Evolutionary conservation across 2,113 vertebrate species (phyloP), one percentile per base, ranked within the genome.

Genomic region (Alethe diademata): DNA sequence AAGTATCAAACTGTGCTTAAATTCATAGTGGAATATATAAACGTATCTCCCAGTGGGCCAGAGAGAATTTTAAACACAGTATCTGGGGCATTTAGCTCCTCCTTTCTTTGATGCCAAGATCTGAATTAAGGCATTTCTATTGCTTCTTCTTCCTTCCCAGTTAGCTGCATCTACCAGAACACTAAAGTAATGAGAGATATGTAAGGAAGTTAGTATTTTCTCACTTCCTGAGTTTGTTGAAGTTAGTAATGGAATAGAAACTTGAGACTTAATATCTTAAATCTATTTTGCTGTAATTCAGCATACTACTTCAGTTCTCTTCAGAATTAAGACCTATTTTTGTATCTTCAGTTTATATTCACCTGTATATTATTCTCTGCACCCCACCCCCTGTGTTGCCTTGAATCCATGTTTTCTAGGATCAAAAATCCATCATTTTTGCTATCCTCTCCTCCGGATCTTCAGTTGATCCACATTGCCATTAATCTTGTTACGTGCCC

Each of bases 331-430:
- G 40, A 38, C 6, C 11, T 48, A 2, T 20, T 81, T 79, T 60
- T n/a, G 1, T 64, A 12, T 47, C 11, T 65, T 29, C 3, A 17
- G 17, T 60, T 76, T 64, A 29, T 38, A 64, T 64, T 67, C 2
- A 18, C 19, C 35, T 67, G 6, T 53, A 8, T 43, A 3, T 66
- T 70, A 28, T 51, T 58, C 16, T 6, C 3, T 18, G 19, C 3
- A 50, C 6, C 28, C 8, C 2, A 0, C 10, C 3, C 8, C 12
- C 8, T 14, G 2, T 33, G 29, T 62, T 70, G n/a, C 16, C 20
- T 70, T 66, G 45, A 81, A 50, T 29, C 62, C 8, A 4, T 45
- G 7, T 54, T 90, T 86, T 72, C 35, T 45, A 48, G 53, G 26
- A 51, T 17, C 26, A 51, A 28, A 51, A 51, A 28, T 51, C 50